These are phyloP conservation scores for Cheirogaleus medius DNA, from an alignment of 2,113 vertebrate species.

Conservation along the genomic window DNA sequence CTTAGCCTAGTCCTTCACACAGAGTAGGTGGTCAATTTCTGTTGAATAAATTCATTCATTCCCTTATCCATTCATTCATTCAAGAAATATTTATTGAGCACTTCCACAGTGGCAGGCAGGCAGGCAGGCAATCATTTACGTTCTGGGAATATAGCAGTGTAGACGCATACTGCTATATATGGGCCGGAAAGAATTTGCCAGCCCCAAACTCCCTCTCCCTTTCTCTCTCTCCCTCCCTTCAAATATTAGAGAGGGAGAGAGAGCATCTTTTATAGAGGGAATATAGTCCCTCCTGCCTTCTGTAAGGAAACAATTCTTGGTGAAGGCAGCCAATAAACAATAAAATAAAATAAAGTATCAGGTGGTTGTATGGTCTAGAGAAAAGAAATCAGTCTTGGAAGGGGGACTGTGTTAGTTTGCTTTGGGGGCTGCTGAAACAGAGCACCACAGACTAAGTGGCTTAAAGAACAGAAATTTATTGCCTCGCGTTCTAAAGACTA, in stretches of 20 bases:
- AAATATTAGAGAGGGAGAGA: neutral
- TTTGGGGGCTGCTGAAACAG: neutral
- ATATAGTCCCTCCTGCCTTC: neutral
- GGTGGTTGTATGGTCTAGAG: neutral
- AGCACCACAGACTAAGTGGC: neutral
- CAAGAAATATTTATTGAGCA: neutral
- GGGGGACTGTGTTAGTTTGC: neutral
- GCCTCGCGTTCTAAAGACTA: neutral
- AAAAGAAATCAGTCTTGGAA: neutral
- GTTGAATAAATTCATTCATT: neutral
- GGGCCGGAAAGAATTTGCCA: neutral
- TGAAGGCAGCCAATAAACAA: neutral
- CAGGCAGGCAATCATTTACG: neutral
- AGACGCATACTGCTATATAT: neutral
- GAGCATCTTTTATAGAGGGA: neutral
- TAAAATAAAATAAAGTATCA: neutral
- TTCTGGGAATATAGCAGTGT: neutral
- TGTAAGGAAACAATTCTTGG: neutral
- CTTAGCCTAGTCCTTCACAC: neutral
- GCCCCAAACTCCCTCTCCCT: neutral
- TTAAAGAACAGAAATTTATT: neutral
- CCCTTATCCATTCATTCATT: neutral
- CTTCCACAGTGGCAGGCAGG: neutral
- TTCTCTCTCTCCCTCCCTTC: neutral
- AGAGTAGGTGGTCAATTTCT: neutral